Conservation (phyloP, 2,113 vertebrate genomes). For the Oxyura jamaicensis region DNA sequence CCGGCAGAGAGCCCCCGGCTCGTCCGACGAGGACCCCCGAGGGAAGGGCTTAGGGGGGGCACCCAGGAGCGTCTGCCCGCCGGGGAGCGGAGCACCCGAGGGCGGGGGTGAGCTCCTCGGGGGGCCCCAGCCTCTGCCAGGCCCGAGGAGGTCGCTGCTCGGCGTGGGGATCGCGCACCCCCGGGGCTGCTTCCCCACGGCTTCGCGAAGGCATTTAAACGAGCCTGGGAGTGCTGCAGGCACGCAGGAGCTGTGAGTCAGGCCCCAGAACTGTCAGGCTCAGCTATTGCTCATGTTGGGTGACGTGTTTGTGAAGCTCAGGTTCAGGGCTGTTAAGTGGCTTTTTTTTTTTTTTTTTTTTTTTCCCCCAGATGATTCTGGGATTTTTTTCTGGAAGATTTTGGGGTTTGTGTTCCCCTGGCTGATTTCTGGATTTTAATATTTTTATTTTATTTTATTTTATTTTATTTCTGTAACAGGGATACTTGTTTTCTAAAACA, state of each 20-base stretch:
- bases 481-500: not conserved
- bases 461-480: not conserved
- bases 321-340: not conserved
- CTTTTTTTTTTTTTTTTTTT: not conserved
- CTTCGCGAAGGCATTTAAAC: not conserved
- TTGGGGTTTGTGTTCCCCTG: not conserved
- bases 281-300: not conserved
- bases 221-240: not conserved
- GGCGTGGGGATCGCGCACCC: too few relatives aligned
- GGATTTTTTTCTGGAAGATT: not conserved
- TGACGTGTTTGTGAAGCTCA: not conserved
- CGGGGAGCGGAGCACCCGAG: not conserved
- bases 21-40: not conserved
- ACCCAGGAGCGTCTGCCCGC: rapidly evolving
- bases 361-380: not conserved
- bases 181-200: rapidly evolving
- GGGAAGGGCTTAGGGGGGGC: rapidly evolving
- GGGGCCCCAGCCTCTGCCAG: not conserved
- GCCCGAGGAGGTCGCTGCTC: not conserved
- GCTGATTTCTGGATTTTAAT: not conserved
- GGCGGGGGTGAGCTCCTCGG: not conserved
- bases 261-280: not conserved
- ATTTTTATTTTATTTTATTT: not conserved
- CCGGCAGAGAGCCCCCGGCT: too few relatives aligned
- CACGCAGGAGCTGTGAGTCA: not conserved